These are phyloP conservation scores for Gavialis gangeticus DNA, from an alignment of 2,113 vertebrate species.

Conservation along the genomic window DNA sequence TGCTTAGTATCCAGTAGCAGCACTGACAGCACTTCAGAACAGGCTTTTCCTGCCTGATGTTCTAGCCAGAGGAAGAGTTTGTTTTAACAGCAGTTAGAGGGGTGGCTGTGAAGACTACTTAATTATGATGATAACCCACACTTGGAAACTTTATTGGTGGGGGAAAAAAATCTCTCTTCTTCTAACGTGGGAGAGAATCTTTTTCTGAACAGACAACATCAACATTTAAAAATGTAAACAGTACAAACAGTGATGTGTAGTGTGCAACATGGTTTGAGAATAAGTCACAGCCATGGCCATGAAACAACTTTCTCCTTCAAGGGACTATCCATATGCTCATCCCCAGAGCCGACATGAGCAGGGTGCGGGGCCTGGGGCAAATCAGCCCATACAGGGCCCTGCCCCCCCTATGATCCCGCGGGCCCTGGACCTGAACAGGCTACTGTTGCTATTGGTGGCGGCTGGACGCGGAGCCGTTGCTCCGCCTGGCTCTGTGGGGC, in stretches of 20 bases:
- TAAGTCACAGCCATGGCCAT: conserved; percentile 20
- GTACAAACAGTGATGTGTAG: background rate
- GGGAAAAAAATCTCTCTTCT: background rate
- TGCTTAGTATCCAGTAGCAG: conserved; percentile 40
- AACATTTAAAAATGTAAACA: conserved; percentile 37
- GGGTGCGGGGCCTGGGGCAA: background rate
- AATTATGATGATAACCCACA: conserved; percentile 45
- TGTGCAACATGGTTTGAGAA: conserved; percentile 7
- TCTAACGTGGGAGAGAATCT: background rate
- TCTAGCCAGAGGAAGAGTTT: conserved; percentile 33
- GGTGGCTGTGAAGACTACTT: conserved; percentile 37
- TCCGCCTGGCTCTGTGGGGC: too few relatives aligned
- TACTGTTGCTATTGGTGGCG: too few relatives aligned
- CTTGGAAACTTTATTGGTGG: conserved; percentile 33
- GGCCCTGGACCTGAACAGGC: too few relatives aligned
- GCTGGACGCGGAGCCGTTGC: too few relatives aligned
- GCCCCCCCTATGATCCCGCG: too few relatives aligned
- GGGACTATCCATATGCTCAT: background rate
- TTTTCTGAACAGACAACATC: conserved; percentile 13
- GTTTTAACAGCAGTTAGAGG: conserved; percentile 19
- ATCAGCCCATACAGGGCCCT: background rate
- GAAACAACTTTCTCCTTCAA: background rate
- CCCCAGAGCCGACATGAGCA: too few relatives aligned
- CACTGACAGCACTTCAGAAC: conserved; percentile 56
- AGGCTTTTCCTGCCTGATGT: background rate